A percentile compares a stretch with the other conserved stretches of the same genome.
Evolutionary conservation across 2,888 invertebrate species (phyloP).

Genomic region (Amorpha juglandis): DNA sequence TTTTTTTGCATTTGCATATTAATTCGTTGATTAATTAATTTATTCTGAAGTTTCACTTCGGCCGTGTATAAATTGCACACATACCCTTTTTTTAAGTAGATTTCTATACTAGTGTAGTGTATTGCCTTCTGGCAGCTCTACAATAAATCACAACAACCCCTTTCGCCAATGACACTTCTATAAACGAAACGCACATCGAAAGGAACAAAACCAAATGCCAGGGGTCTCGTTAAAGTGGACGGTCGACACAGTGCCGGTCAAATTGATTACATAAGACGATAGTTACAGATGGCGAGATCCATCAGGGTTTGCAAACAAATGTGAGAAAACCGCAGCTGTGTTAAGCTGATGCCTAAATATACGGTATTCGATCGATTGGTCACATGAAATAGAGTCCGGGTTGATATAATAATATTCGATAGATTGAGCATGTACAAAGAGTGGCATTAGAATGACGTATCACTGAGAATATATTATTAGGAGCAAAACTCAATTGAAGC

Average conservation of each 20-base stretch:
- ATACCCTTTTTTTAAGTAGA: too few relatives aligned
- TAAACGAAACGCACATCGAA: conserved; percentile 6
- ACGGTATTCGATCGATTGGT: conserved; percentile 14
- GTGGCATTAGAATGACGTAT: too few relatives aligned
- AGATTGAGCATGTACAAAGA: too few relatives aligned
- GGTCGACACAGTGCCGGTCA: conserved; percentile 36
- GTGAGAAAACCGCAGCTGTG: conserved; percentile 41
- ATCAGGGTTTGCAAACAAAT: conserved; percentile 48
- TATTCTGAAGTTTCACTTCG: too few relatives aligned
- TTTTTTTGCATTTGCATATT: too few relatives aligned
- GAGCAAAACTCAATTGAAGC: too few relatives aligned
- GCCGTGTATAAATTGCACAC: too few relatives aligned
- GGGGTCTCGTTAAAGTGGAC: conserved; percentile 29
- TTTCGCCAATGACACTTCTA: conserved; percentile 10
- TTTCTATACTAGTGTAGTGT: too few relatives aligned
- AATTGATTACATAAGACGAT: conserved; percentile 50
- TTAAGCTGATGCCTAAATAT: conserved; percentile 30
- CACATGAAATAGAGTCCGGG: background rate
- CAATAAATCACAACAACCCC: conserved; percentile 11
- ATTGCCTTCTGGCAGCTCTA: too few relatives aligned
- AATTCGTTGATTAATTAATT: too few relatives aligned
- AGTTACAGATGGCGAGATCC: conserved; percentile 45
- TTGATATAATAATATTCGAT: background rate
- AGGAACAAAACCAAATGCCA: conserved; percentile 11
- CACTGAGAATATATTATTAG: too few relatives aligned